Percentiles rank a stretch among this genome's conserved stretches.
Conservation (phyloP, 2,888 invertebrate species). For the Volucella inanis region DNA sequence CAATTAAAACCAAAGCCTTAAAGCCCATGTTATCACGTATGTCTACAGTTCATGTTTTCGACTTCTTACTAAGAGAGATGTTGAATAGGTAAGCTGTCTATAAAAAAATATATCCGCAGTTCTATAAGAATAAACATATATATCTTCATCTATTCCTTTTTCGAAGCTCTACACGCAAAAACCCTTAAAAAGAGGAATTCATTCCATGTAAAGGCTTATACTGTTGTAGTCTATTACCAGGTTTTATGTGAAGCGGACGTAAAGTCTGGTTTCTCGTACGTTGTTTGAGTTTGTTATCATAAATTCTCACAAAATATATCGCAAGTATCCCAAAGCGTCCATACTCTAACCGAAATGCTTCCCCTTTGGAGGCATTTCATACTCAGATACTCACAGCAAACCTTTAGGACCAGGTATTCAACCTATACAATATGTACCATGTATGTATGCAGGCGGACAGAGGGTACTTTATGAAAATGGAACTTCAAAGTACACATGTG, state of each 20-base stretch:
- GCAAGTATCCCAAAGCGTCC: constrained; percentile 44
- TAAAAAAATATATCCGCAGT: no score
- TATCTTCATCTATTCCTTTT: no score
- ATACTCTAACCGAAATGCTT: background rate
- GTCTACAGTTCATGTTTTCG: no score
- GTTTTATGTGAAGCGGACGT: constrained; percentile 46
- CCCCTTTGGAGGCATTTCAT: background rate
- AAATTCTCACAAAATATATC: constrained; percentile 45
- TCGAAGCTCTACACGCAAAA: no score
- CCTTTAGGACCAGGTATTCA: background rate
- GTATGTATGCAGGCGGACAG: constrained; percentile 4
- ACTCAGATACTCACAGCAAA: background rate
- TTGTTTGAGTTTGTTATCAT: constrained; percentile 21
- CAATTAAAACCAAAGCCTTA: no score
- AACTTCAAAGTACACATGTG: constrained; percentile 54
- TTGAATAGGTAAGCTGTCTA: no score
- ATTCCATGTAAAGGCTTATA: background rate
- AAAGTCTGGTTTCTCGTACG: constrained; percentile 17
- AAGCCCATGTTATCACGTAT: no score
- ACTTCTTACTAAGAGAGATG: no score
- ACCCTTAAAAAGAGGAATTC: background rate
- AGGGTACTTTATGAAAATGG: constrained; percentile 58
- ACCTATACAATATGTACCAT: background rate
- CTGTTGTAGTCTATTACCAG: constrained; percentile 31
- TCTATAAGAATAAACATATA: no score